A percentile compares a stretch with the other conserved stretches of the same genome.
Conservation (phyloP, 1,140 invertebrate genomes). For the Achroia grisella region DNA sequence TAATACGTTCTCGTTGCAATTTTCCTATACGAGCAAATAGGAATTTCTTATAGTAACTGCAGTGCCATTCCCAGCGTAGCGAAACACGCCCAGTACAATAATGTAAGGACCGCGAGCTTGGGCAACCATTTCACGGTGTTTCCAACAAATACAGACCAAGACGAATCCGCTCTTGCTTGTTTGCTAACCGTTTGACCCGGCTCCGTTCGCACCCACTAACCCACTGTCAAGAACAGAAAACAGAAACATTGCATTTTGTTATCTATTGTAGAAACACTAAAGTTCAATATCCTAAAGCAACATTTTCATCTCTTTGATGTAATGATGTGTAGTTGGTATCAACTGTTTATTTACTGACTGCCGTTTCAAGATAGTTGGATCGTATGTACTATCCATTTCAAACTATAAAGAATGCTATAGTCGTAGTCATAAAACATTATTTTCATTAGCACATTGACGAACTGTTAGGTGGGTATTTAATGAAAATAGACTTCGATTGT, state of each 20-base stretch:
- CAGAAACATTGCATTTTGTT: conserved; percentile 21
- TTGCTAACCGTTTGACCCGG: conserved; percentile 60
- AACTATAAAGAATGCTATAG: conserved; percentile 25
- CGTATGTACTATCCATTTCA: conserved; percentile 19
- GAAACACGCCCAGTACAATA: conserved; percentile 37
- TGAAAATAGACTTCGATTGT: conserved; percentile 14
- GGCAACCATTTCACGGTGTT: conserved; percentile 47
- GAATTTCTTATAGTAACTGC: conserved; percentile 26
- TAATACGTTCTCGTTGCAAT: conserved; percentile 1
- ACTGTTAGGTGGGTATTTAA: conserved; percentile 5
- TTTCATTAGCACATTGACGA: neutral
- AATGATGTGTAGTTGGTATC: conserved; percentile 62
- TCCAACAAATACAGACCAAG: conserved; percentile 41
- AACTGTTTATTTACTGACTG: conserved; percentile 65
- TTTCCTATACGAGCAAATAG: conserved; percentile 9
- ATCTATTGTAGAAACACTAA: conserved; percentile 22
- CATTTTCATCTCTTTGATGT: conserved; percentile 50
- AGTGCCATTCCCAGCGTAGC: conserved; percentile 32
- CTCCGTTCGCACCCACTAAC: conserved; percentile 59
- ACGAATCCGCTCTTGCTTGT: conserved; percentile 50
- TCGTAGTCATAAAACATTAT: neutral
- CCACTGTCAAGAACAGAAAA: conserved; percentile 49
- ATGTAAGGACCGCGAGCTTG: conserved; percentile 34
- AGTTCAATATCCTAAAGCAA: conserved; percentile 36
- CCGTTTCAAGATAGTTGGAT: conserved; percentile 17